Evolutionary conservation across 1,140 invertebrate species (phyloP).

Genomic region (Battus philenor): DNA sequence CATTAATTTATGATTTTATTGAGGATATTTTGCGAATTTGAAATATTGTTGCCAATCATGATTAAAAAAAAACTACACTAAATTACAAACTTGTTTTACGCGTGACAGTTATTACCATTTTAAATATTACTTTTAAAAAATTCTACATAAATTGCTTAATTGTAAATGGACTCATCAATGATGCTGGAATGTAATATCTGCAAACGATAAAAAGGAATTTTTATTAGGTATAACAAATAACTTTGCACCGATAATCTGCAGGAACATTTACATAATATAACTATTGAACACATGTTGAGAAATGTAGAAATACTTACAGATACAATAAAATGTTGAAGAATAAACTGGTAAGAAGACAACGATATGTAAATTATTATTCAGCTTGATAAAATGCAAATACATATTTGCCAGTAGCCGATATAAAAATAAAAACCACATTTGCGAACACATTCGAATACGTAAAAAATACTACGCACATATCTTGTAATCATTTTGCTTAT

Average conservation of each 20-base stretch:
- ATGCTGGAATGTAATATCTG: neutral
- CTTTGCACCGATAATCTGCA: neutral
- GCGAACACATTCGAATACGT: too few species aligned
- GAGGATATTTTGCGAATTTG: too few species aligned
- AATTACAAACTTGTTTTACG: too few species aligned
- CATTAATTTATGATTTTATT: too few species aligned
- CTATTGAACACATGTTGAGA: constrained; percentile 9
- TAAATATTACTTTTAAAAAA: too few species aligned
- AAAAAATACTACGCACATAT: too few species aligned
- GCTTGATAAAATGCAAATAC: constrained; percentile 24
- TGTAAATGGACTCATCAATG: neutral
- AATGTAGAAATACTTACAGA: constrained; percentile 4
- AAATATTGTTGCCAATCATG: too few species aligned
- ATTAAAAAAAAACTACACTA: too few species aligned
- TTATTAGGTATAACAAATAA: constrained; percentile 10
- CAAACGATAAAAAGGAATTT: constrained; percentile 5
- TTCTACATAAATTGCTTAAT: neutral
- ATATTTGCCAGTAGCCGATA: too few species aligned
- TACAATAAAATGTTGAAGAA: constrained; percentile 3
- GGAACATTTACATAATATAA: neutral
- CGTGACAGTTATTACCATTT: too few species aligned
- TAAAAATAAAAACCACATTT: too few species aligned
- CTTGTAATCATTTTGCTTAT: too few species aligned
- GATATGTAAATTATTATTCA: constrained; percentile 16
- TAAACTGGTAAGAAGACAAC: constrained; percentile 1